Evolutionary conservation across 1,140 invertebrate genomes (phyloP).

Genomic region (Metopolophium dirhodum): DNA sequence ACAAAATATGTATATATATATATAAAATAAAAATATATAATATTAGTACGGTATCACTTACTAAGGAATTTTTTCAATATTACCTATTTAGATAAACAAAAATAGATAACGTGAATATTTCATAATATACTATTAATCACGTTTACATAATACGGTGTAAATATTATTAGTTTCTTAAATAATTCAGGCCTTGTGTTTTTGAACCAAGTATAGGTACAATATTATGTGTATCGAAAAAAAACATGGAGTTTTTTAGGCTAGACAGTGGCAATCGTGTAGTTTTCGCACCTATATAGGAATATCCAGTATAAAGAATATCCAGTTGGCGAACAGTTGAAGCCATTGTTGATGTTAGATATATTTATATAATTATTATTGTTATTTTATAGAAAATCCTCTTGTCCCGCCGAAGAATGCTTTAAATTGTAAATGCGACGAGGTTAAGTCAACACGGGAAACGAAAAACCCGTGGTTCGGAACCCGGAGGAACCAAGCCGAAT

Average conservation of each 20-base stretch:
- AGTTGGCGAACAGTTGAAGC: background rate
- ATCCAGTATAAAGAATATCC: background rate
- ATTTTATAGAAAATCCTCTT: background rate
- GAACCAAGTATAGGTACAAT: background rate
- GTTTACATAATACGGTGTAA: background rate
- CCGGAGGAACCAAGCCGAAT: slow-evolving; percentile 29
- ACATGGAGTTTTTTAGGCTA: background rate
- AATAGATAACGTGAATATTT: background rate
- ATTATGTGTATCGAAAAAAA: background rate
- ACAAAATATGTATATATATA: no score
- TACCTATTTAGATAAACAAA: background rate
- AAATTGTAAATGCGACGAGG: background rate
- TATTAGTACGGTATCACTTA: background rate
- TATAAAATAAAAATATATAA: no score
- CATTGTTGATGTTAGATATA: slow-evolving; percentile 5
- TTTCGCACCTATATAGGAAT: background rate
- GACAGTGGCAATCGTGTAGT: background rate
- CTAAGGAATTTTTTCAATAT: background rate
- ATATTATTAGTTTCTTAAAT: background rate
- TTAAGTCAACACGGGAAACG: background rate
- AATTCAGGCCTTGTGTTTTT: background rate
- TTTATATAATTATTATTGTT: slow-evolving; percentile 1
- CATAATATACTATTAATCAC: background rate
- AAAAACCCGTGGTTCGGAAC: background rate
- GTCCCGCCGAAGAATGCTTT: background rate